These are phyloP conservation scores for Scomberomorus guttatus DNA, from an alignment of 2,797 vertebrate species.

Conservation along the genomic window DNA sequence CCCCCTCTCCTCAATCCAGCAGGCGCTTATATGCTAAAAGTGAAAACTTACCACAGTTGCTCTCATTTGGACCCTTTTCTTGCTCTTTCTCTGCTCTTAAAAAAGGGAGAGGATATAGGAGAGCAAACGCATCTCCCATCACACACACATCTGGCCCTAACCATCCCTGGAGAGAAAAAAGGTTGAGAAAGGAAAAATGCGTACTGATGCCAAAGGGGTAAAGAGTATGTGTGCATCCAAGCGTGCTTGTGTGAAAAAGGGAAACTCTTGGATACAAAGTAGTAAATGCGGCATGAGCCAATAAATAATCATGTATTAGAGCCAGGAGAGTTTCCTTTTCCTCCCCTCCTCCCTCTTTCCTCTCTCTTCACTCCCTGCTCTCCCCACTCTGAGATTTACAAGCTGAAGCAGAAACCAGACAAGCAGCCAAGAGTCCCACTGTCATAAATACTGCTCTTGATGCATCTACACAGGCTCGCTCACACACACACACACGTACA, in stretches of 20 bases:
- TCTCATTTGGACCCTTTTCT: constrained; percentile 13
- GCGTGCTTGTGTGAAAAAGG: constrained; percentile 1
- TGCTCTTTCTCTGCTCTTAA: constrained; percentile 4
- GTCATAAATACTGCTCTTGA: constrained; percentile 22
- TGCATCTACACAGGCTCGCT: constrained; percentile 29
- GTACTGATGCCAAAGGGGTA: constrained; percentile 30
- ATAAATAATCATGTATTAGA: constrained; percentile 45
- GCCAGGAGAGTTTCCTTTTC: constrained; percentile 40
- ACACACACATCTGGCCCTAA: constrained; percentile 48
- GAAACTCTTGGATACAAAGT: constrained; percentile 33
- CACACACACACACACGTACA: neutral
- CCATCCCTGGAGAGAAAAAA: constrained; percentile 33
- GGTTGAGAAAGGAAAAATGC: constrained; percentile 23
- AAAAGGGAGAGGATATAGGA: constrained; percentile 3
- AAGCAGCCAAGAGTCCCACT: constrained; percentile 5
- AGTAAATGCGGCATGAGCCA: constrained; percentile 13
- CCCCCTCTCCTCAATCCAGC: constrained; percentile 32
- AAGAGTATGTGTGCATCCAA: constrained; percentile 2
- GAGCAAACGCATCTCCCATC: constrained; percentile 15
- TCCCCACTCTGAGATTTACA: constrained; percentile 26
- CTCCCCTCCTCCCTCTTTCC: constrained; percentile 10
- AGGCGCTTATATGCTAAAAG: neutral
- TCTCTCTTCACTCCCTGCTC: neutral
- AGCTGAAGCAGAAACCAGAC: constrained; percentile 34
- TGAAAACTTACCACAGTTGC: neutral